Percentiles rank a stretch among this genome's conserved stretches.
Evolutionary conservation across 64 coral and sea anemone genomes (phyloP).

Genomic region (Montipora foliosa): DNA sequence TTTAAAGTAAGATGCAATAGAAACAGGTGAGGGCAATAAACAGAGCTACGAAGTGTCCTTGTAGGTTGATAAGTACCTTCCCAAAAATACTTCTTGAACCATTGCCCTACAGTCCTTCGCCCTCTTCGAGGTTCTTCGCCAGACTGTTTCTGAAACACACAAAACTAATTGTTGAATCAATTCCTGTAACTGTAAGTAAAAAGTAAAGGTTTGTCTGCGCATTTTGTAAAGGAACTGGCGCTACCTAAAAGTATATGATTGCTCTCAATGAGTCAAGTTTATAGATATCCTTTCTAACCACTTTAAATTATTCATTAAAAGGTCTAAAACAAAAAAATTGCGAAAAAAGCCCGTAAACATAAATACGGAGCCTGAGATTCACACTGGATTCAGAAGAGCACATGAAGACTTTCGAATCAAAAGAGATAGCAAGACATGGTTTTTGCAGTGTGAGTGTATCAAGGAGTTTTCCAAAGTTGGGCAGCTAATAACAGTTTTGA

Average conservation of each 20-base stretch:
- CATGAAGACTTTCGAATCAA: too few relatives aligned
- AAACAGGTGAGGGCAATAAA: too few relatives aligned
- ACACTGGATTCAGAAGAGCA: too few relatives aligned
- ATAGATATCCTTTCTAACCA: not conserved
- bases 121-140: conserved; percentile 6
- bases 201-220: not conserved
- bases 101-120: conserved; percentile 13
- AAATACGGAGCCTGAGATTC: too few relatives aligned
- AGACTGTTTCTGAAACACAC: not conserved
- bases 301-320: not conserved
- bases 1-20: too few relatives aligned
- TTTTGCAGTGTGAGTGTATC: too few relatives aligned
- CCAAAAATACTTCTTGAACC: conserved; percentile 38
- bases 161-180: not conserved
- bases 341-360: not conserved
- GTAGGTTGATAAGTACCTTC: not conserved
- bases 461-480: too few relatives aligned
- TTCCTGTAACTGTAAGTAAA: not conserved
- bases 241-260: not conserved
- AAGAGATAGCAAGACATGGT: too few relatives aligned
- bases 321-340: not conserved
- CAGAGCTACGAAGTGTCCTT: too few relatives aligned
- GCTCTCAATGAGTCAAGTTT: not conserved
- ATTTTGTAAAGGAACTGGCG: not conserved
- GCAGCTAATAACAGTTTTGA: too few relatives aligned